phyloP scores from a whole-genome alignment of 2,113 vertebrate genomes.

The Eurypyga helias region DNA sequence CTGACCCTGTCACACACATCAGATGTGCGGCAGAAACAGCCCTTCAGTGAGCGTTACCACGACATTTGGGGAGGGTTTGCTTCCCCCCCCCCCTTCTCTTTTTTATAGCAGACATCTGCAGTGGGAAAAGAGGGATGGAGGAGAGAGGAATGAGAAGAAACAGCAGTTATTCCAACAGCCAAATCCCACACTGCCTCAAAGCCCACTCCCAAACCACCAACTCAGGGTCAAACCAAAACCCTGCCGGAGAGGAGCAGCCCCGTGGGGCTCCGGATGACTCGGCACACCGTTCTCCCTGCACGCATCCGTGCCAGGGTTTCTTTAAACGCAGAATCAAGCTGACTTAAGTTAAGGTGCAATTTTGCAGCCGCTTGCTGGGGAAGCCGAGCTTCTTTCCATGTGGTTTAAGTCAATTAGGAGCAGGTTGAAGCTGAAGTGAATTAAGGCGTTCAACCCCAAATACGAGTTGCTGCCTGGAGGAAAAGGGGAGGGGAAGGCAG shows the following conservation, averaged over 20 bases:
- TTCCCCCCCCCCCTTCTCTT: background rate
- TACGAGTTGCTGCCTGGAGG: background rate
- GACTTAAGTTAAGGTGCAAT: conserved; percentile 29
- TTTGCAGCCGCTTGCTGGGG: conserved; percentile 30
- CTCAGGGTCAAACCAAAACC: background rate
- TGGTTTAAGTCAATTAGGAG: conserved; percentile 57
- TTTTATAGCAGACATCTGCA: conserved; percentile 64
- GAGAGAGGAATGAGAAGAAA: conserved; percentile 2
- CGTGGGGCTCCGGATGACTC: background rate
- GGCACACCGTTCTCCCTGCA: background rate
- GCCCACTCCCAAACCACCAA: background rate
- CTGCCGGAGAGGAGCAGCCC: background rate
- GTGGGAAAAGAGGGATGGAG: background rate
- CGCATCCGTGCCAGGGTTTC: background rate
- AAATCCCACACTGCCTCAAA: background rate
- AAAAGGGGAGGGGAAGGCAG: conserved; percentile 39
- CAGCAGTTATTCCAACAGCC: background rate
- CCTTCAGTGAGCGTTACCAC: conserved; percentile 52
- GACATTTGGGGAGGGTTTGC: conserved; percentile 29
- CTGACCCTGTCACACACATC: conserved; percentile 57
- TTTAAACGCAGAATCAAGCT: background rate
- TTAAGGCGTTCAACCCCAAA: conserved; percentile 34
- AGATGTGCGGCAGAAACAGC: conserved; percentile 63
- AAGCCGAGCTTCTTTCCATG: conserved; percentile 29
- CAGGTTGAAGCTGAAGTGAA: conserved; percentile 65